Conservation (phyloP, 2,797 vertebrate genomes). For the Myiotriccus ornatus region DNA sequence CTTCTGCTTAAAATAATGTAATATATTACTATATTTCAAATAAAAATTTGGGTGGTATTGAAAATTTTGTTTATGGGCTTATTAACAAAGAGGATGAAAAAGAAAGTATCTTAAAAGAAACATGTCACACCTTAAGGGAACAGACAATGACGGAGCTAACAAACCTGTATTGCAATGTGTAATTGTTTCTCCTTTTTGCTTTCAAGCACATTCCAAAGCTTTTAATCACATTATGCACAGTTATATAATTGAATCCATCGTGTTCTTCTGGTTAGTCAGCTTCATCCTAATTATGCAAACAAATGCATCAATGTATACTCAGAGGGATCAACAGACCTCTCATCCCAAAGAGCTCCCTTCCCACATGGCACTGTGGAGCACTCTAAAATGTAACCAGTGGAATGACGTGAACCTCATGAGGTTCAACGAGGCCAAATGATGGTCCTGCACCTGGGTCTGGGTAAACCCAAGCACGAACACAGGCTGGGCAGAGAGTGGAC, state of each 20-base stretch:
- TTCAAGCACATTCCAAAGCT: background rate
- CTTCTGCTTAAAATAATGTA: background rate
- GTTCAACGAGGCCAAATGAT: background rate
- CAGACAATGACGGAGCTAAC: background rate
- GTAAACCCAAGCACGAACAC: background rate
- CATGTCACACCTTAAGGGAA: background rate
- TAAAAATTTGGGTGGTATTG: background rate
- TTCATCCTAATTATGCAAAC: slow-evolving; percentile 22
- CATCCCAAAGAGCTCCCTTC: background rate
- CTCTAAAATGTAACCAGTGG: background rate
- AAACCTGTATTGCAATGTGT: background rate
- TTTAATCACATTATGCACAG: background rate
- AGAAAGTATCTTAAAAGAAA: background rate
- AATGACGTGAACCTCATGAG: background rate
- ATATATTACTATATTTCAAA: background rate
- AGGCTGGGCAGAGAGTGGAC: background rate
- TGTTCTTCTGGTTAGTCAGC: background rate
- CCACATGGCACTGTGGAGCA: background rate
- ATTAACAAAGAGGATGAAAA: background rate
- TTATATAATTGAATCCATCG: slow-evolving; percentile 23
- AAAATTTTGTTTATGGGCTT: background rate
- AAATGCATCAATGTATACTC: background rate
- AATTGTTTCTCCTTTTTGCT: background rate
- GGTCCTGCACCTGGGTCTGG: background rate
- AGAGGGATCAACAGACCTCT: background rate